phyloP scores from a whole-genome alignment of 2,797 vertebrate species.

The Protosalanx chinensis region DNA sequence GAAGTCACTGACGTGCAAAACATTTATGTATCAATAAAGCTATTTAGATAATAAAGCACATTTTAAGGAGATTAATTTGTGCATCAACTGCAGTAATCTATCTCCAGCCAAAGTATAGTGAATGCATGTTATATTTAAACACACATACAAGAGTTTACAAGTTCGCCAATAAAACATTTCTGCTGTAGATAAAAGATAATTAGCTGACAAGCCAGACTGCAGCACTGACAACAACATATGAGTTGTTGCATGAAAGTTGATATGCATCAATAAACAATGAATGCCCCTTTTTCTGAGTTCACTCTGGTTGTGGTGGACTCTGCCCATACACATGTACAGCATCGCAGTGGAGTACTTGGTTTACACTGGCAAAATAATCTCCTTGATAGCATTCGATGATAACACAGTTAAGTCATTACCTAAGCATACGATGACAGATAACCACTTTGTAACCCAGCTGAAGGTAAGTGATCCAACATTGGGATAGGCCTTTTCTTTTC shows the following conservation, averaged over 20 bases:
- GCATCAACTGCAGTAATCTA: slow-evolving; percentile 27
- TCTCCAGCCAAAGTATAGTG: slow-evolving; percentile 11
- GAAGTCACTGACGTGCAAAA: slow-evolving; percentile 39
- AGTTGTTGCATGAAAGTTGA: too few relatives aligned
- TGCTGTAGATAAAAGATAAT: background rate
- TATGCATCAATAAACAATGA: too few relatives aligned
- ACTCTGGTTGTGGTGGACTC: slow-evolving; percentile 26
- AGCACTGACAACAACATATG: too few relatives aligned
- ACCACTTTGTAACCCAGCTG: too few relatives aligned
- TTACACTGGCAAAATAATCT: slow-evolving; percentile 1
- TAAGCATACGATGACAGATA: too few relatives aligned
- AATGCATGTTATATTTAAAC: slow-evolving; percentile 35
- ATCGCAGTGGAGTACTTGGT: slow-evolving; percentile 60
- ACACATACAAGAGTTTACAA: slow-evolving; percentile 14
- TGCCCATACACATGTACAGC: slow-evolving; percentile 13
- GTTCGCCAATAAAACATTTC: background rate
- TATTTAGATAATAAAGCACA: slow-evolving; percentile 47
- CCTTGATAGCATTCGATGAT: background rate
- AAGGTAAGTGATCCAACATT: too few relatives aligned
- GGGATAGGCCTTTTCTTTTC: too few relatives aligned
- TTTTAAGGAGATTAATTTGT: slow-evolving; percentile 40
- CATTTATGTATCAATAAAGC: slow-evolving; percentile 60
- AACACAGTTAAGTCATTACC: background rate
- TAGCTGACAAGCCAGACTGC: background rate
- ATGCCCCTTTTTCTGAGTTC: background rate